Evolutionary conservation across 1,140 invertebrate species (phyloP), one percentile per base, ranked within the genome.

Genomic region (Solenopsis fugax): DNA sequence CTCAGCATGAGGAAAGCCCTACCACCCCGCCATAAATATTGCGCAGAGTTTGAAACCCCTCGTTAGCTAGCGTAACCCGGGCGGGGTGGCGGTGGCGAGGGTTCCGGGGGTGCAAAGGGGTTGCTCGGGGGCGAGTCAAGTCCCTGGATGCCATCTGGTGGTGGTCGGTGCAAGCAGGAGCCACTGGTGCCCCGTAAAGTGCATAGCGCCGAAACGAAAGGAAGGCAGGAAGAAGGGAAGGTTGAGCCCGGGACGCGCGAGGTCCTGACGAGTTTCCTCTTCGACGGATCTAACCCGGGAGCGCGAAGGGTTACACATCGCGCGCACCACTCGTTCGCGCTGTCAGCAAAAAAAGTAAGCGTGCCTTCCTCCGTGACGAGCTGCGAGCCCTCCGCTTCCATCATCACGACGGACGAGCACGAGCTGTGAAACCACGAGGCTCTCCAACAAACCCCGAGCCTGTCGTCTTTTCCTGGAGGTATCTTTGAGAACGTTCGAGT

Each of bases 141-240:
- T 84, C 54, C 72, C 45, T 82, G 78, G 85, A 60, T 80, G 93
- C 87, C 93, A 94, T 94, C 94, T 95, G 93, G 88, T 92, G 92
- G 86, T 37, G 84, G 72, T 84, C 67, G 60, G 7, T 71, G 52
- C 60, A 94, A 93, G 89, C 89, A 85, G 73, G 88, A 85, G 86
- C 89, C 92, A 92, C 92, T 91, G 80, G 91, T 93, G 92, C 92
- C 93, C 93, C 93, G 92, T 93, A 94, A 91, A 94, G 93, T 93
- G 92, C 93, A 94, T 88, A 88, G 58, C 89, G 88, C 92, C 92
- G 91, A 93, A 93, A 93, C 88, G 92, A 92, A 93, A 93, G 71
- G 73, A 60, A 72, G 58, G 71, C 58, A 76, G 62, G 65, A 84
- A 82, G 52, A 29, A 75, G 71, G 82, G 62, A 73, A 86, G 76